Base-by-base conservation (phyloP, 2,888 invertebrate species). In the Lasioglossum oenotherae region DNA sequence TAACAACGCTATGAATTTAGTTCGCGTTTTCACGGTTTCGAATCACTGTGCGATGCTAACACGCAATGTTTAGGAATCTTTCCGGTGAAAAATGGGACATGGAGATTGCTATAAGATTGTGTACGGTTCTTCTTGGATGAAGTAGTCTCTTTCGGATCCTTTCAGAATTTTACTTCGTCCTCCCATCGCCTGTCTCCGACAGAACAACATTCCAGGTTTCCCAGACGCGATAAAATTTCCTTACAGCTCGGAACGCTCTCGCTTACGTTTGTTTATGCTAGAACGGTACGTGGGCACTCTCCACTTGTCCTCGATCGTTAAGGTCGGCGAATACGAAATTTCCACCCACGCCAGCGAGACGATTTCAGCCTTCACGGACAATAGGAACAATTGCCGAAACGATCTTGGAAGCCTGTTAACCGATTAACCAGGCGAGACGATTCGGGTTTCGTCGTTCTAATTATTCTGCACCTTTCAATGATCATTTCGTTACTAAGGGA, bases 301-400 rank as follows among this genome's bases (percentile, higher is more conserved):
- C 57, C 44, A 60, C 75, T 74, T 72, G 81, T 81, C 77, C 83
- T 81, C 80, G 81, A 86, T 87, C 84, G 82, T 79, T 82, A 14
- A 86, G 84, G 82, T 69, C 80, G 79, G 2, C 46, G 88, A 89
- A 86, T 85, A 80, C 88, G 80, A 89, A 90, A 89, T 75, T 31
- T 71, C 60, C 84, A 46, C 85, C 90, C 85, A 89, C 85, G 8
- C 75, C 35, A 2, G 57, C 6, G 35, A n/a, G 57, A n/a, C 78
- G 71, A 81, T 75, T 75, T 80, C 73, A 38, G 71, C 81, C 69
- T 73, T 67, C 71, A 31, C 31, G 64, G 53, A 2, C 38, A 19
- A 1, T 12, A 46, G 31, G n/a, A 49, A 67, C n/a, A 44, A 14
- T 67, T 19, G 57, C n/a, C 44, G 79, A 69, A 67, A 76, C 44